Evolutionary conservation across 1,140 invertebrate genomes (phyloP).

Genomic region (Homarus americanus): DNA sequence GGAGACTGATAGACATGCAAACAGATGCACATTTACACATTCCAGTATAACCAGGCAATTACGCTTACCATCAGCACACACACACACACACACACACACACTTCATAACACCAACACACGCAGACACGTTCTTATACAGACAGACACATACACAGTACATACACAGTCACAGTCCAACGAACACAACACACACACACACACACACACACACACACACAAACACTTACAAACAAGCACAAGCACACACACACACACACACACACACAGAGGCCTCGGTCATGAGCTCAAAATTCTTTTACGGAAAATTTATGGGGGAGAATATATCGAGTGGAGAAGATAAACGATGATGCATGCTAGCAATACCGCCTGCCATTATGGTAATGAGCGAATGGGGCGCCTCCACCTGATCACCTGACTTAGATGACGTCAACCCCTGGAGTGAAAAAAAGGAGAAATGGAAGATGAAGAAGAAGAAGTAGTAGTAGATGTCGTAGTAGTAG

Average conservation of each 20-base stretch:
- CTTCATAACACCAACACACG: neutral
- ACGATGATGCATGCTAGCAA: slow-evolving; percentile 58
- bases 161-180: too few species aligned
- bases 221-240: neutral
- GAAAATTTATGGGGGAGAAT: slow-evolving; percentile 44
- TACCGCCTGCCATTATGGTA: slow-evolving; percentile 56
- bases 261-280: slow-evolving; percentile 12
- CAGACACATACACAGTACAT: slow-evolving; percentile 16
- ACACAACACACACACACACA: neutral
- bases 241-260: slow-evolving; percentile 38
- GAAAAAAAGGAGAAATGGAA: neutral
- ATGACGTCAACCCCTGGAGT: slow-evolving; percentile 30
- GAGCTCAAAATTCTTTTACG: slow-evolving; percentile 45
- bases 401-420: slow-evolving; percentile 58
- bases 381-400: slow-evolving; percentile 50
- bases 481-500: neutral
- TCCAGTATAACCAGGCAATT: too few species aligned
- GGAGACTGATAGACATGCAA: too few species aligned
- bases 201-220: neutral
- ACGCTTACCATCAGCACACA: neutral
- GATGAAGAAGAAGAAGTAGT: neutral
- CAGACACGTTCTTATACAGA: neutral
- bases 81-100: slow-evolving; percentile 21
- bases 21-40: too few species aligned
- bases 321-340: slow-evolving; percentile 60